These are phyloP conservation scores for Pinna nobilis DNA, from an alignment of 1,140 invertebrate genomes.

Conservation along the genomic window DNA sequence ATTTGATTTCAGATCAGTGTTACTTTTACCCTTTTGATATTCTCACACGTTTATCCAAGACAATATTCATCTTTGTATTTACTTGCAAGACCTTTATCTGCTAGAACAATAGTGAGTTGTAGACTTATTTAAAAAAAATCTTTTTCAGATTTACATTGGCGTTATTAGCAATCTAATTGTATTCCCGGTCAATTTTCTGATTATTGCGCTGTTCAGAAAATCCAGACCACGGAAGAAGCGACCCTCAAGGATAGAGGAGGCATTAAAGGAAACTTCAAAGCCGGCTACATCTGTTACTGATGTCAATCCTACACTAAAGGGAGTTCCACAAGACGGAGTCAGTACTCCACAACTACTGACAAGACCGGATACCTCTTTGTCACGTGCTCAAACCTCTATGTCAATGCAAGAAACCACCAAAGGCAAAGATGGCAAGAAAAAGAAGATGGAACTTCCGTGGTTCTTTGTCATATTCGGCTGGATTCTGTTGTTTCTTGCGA, in stretches of 20 bases:
- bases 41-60: no score
- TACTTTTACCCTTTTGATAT: no score
- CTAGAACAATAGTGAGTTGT: not conserved
- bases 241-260: slow-evolving; percentile 72
- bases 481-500: slow-evolving; percentile 74
- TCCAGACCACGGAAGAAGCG: slow-evolving; percentile 71
- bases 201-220: slow-evolving; percentile 76
- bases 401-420: slow-evolving; percentile 33
- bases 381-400: slow-evolving; percentile 47
- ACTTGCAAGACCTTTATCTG: not conserved
- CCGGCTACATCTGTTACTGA: slow-evolving; percentile 59
- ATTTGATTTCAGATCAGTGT: no score
- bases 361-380: slow-evolving; percentile 51
- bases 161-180: slow-evolving; percentile 73
- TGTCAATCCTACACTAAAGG: slow-evolving; percentile 59
- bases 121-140: not conserved
- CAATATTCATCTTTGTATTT: not conserved
- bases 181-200: slow-evolving; percentile 78
- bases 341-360: slow-evolving; percentile 42
- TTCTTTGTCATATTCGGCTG: slow-evolving; percentile 77
- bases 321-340: slow-evolving; percentile 19
- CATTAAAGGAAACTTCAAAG: slow-evolving; percentile 56
- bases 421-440: slow-evolving; percentile 58
- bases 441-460: slow-evolving; percentile 75
- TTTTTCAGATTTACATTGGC: slow-evolving; percentile 71